Base-by-base conservation (phyloP, 2,797 vertebrate genomes). In the Epinephelus coioides region DNA sequence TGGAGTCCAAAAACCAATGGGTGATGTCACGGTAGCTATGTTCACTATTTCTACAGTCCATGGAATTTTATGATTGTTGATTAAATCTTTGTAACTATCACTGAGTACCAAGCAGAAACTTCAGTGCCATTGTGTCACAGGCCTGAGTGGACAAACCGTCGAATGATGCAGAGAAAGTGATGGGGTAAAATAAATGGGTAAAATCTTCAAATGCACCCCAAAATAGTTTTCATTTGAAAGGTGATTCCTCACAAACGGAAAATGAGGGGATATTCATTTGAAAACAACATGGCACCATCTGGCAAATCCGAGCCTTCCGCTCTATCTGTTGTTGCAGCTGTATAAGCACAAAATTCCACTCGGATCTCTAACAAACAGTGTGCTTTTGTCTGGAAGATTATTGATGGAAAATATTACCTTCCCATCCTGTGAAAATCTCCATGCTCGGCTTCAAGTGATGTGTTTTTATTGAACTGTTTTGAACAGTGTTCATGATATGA, bases 381-480 rank as follows among this genome's bases (percentile, higher is more conserved):
- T 47, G 50, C 61, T 65, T 40, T 71, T 51, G 53, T 69, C 51
- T 72, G 43, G 11, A 46, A 70, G 40, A 76, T 61, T 51, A 66
- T 19, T 61, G 50, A 49, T 66, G 13, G 21, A 73, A 69, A 70
- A 72, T 46, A 51, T 70, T 57, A 51, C 7, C 62, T 51, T 56
- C 61, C 55, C 25, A n/a, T 62, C 60, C 30, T 30, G 18, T 54
- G 72, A 59, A 49, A 74, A 76, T 43, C 60, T 56, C 49, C 55
- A 43, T 8, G 12, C 38, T 74, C 61, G 10, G 56, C 73, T 30
- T 62, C 15, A 10, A 30, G 38, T 62, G 49, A 47, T 76, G 60
- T 68, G 27, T 68, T 79, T 51, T 27, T 38, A 84, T 76, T 51
- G 53, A 76, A 74, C 18, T 76, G 62, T 69, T 70, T 71, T 63